phyloP scores from a whole-genome alignment of 37 sponge, comb jelly and placozoan species.

The Lycopodina hypogea region DNA sequence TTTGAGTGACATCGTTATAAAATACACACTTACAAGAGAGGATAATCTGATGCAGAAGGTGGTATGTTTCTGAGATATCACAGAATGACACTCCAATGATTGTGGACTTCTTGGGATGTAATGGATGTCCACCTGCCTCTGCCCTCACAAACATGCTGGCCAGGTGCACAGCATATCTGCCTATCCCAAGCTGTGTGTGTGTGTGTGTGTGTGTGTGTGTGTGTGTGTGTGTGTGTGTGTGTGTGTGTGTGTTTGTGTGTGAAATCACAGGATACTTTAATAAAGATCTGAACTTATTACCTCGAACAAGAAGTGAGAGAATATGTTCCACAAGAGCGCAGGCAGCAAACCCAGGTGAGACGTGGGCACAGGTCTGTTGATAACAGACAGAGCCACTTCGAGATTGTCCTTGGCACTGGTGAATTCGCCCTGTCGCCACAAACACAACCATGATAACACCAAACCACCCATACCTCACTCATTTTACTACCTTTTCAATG shows the following conservation, averaged over 20 bases:
- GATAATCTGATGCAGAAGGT: conserved; percentile 68
- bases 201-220: neutral
- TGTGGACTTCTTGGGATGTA: conserved; percentile 9
- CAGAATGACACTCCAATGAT: conserved; percentile 32
- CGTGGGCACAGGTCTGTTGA: conserved; percentile 52
- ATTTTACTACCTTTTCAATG: conserved; percentile 31
- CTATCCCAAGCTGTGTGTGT: conserved; percentile 31
- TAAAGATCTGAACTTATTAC: conserved; percentile 12
- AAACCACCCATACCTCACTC: neutral
- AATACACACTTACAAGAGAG: conserved; percentile 38
- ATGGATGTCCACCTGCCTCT: neutral
- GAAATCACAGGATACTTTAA: neutral
- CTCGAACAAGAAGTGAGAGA: conserved; percentile 50
- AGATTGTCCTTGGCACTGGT: conserved; percentile 30
- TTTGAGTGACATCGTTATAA: neutral
- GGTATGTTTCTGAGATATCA: conserved; percentile 51
- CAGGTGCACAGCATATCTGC: conserved; percentile 32
- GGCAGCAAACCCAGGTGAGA: conserved; percentile 22
- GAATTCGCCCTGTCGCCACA: conserved; percentile 40
- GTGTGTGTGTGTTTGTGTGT: neutral
- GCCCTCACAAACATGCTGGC: conserved; percentile 34
- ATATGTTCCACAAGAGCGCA: conserved; percentile 52
- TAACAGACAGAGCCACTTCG: conserved; percentile 43
- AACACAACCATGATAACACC: neutral
- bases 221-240: neutral